These are phyloP conservation scores for Folsomia candida DNA, from an alignment of 2,888 invertebrate species.

Conservation along the genomic window DNA sequence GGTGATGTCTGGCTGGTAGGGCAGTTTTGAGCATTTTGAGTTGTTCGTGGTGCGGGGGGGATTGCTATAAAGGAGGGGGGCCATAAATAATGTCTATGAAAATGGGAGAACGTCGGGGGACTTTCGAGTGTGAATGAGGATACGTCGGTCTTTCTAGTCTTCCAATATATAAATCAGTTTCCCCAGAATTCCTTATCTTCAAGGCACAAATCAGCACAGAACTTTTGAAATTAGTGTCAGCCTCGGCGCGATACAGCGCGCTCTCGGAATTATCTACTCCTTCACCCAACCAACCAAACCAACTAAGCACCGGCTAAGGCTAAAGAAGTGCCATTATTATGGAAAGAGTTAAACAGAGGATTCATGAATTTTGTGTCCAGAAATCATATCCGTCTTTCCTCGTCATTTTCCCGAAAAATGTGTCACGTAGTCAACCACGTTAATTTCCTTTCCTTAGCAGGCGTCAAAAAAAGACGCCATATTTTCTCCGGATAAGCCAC, in stretches of 20 bases:
- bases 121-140: constrained; percentile 50
- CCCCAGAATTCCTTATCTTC: constrained; percentile 44
- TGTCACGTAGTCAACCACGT: too few species aligned
- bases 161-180: constrained; percentile 50
- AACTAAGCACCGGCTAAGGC: constrained; percentile 5
- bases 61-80: constrained; percentile 45
- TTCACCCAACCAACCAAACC: constrained; percentile 24
- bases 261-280: constrained; percentile 21
- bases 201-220: constrained; percentile 51
- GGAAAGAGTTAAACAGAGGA: not conserved
- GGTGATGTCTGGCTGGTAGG: constrained; percentile 17
- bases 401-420: too few species aligned
- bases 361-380: too few species aligned
- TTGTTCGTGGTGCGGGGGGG: constrained; percentile 27
- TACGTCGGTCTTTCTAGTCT: constrained; percentile 17
- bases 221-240: constrained; percentile 51
- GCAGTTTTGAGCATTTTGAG: not conserved
- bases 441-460: too few species aligned
- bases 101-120: constrained; percentile 51
- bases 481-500: too few species aligned
- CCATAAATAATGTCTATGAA: constrained; percentile 51
- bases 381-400: too few species aligned
- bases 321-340: constrained; percentile 1
- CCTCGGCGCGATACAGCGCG: constrained; percentile 40
- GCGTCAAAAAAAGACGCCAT: too few species aligned